Conservation (phyloP, 2,113 vertebrate genomes). For the Rana temporaria region DNA sequence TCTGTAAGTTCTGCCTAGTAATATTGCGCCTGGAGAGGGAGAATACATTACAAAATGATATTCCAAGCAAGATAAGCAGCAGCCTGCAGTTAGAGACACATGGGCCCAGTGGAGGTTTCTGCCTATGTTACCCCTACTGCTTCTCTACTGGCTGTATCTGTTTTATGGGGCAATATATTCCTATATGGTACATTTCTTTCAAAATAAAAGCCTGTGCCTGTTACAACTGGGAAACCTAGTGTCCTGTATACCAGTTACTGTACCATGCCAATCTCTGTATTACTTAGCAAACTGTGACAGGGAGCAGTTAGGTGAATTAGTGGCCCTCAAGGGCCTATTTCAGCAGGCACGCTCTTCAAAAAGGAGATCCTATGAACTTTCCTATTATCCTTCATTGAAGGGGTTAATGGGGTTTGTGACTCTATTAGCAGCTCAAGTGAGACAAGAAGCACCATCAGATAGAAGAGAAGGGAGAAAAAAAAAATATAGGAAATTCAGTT, state of each 20-base stretch:
- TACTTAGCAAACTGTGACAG: constrained; percentile 68
- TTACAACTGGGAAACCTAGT: constrained; percentile 49
- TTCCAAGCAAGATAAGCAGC: too few species aligned
- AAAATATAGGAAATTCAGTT: constrained; percentile 82
- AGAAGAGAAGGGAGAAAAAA: constrained; percentile 65
- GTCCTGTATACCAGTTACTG: constrained; percentile 59
- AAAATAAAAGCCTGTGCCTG: not conserved
- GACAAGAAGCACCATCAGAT: constrained; percentile 77
- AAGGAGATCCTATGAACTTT: constrained; percentile 79
- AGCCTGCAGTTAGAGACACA: too few species aligned
- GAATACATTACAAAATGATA: too few species aligned
- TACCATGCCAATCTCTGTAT: constrained; percentile 58
- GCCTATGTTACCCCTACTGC: too few species aligned
- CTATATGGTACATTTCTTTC: not conserved
- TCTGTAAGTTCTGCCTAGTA: too few species aligned
- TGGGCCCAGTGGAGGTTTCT: too few species aligned
- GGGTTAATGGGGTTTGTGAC: constrained; percentile 78
- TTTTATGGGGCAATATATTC: too few species aligned
- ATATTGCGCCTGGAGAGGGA: too few species aligned
- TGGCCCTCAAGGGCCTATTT: constrained; percentile 72
- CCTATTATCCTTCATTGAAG: constrained; percentile 73
- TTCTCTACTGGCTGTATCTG: too few species aligned
- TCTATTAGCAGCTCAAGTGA: constrained; percentile 77
- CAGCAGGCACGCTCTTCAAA: constrained; percentile 76
- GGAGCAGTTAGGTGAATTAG: constrained; percentile 76